Evolutionary conservation across 1,140 invertebrate genomes (phyloP), one percentile per base, ranked within the genome.

Genomic region (Ceratina australensis): DNA sequence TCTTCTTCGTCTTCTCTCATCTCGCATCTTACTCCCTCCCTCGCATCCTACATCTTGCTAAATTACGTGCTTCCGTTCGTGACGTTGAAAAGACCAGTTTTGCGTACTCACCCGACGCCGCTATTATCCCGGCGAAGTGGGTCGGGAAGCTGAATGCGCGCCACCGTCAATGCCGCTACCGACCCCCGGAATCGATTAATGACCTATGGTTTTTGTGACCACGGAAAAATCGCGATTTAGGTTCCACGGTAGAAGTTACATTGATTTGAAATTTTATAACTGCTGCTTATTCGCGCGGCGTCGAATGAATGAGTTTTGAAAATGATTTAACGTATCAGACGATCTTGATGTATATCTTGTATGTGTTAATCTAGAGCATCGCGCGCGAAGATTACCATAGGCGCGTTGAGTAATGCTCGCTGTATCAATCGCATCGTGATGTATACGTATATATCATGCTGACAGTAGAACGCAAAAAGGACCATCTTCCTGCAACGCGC

Each of bases 401-500:
- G 60, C 54, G 54, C 68, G 47, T 59, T n/a, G 68, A 69, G 71
- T 68, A 67, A 81, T 71, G 72, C 71, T 60, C 28, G 65, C 42
- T 63, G 67, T 60, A 61, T 82, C 68, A 71, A 83, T 83, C 74
- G 49, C 79, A 78, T 82, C 81, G 71, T 52, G 54, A 63, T 67
- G 49, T 72, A 82, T 74, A 65, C 63, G 49, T 78, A 82, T 74
- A 65, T 83, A 82, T 83, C 81, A 63, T 61, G 66, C 57, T 47
- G 18, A 47, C 22, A 56, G 72, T 20, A 47, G 16, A 42, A 77
- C 24, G 74, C 47, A 61, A 76, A 76, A 76, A 61, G 57, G 20
- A n/a, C 20, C 26, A 69, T 61, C 65, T 18, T 8, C 3, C 10
- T 50, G 47, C 47, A 47, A 10, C 13, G 22, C 33, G 56, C 3